Evolutionary conservation across 2,113 vertebrate genomes (phyloP).

Genomic region (Nestor notabilis): DNA sequence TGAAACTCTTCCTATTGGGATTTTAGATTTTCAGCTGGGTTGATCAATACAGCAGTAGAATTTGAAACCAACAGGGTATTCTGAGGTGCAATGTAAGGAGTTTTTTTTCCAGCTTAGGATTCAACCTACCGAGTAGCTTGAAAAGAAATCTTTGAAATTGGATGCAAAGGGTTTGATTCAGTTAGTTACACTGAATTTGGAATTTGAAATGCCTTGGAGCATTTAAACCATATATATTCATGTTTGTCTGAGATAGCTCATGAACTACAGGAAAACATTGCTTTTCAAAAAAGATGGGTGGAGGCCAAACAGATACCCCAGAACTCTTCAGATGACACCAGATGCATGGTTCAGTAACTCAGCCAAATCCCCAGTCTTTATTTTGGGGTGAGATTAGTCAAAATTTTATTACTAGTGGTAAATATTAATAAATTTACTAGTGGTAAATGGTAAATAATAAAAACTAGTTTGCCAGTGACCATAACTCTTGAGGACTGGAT

Average conservation of each 20-base stretch:
- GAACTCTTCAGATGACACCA: background rate
- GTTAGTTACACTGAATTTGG: background rate
- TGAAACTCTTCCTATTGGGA: background rate
- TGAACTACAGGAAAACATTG: background rate
- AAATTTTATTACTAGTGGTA: background rate
- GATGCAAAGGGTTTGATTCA: background rate
- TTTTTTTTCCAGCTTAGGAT: background rate
- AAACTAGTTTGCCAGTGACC: background rate
- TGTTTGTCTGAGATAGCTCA: background rate
- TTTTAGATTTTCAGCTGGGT: background rate
- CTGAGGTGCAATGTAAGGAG: background rate
- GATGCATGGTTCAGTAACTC: background rate
- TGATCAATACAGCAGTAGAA: background rate
- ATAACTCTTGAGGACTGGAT: too few species aligned
- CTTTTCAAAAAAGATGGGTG: background rate
- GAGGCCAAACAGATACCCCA: background rate
- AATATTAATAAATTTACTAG: too few species aligned
- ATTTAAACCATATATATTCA: background rate
- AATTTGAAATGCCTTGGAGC: background rate
- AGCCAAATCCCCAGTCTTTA: background rate
- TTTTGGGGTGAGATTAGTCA: background rate
- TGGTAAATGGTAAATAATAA: too few species aligned
- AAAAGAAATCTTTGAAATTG: background rate
- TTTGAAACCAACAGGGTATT: background rate
- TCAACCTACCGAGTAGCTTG: background rate